Percentiles rank a stretch among this genome's conserved stretches.
phyloP scores from a whole-genome alignment of 2,113 vertebrate genomes.

The Ameiurus melas region DNA sequence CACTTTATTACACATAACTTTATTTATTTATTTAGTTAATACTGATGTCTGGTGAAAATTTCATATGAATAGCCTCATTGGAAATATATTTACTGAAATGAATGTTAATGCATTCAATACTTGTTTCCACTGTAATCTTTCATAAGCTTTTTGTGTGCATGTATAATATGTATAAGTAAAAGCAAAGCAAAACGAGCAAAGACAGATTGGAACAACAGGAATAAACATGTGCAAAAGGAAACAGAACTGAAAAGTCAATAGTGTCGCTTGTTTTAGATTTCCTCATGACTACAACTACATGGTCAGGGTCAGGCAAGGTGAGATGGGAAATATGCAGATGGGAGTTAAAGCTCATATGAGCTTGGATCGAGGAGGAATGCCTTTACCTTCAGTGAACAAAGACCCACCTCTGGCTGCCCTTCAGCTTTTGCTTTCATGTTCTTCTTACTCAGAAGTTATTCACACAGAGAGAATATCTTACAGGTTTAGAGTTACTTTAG shows the following conservation, averaged over 20 bases:
- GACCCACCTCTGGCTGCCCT: conserved; percentile 30
- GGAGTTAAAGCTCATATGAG: conserved; percentile 31
- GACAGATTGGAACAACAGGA: background rate
- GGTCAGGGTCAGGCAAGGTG: conserved; percentile 34
- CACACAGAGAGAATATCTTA: conserved; percentile 10
- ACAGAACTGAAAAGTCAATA: background rate
- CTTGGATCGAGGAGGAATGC: conserved; percentile 18
- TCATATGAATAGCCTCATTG: too few species aligned
- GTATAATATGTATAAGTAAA: background rate
- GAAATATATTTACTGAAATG: too few species aligned
- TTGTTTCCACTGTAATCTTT: too few species aligned
- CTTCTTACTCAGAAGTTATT: conserved; percentile 17
- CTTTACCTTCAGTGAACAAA: conserved; percentile 28
- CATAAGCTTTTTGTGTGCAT: background rate
- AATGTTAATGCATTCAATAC: too few species aligned
- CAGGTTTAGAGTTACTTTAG: conserved; percentile 28
- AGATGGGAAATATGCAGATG: conserved; percentile 32
- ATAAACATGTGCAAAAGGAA: background rate
- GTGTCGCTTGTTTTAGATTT: background rate
- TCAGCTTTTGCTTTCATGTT: conserved; percentile 22
- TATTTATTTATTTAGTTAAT: too few species aligned
- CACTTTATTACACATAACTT: too few species aligned
- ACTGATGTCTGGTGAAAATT: too few species aligned
- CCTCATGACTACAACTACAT: background rate
- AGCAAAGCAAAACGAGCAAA: background rate